Evolutionary conservation across 2,888 invertebrate genomes (phyloP), one percentile per base, ranked within the genome.

Genomic region (Ochlodes sylvanus): DNA sequence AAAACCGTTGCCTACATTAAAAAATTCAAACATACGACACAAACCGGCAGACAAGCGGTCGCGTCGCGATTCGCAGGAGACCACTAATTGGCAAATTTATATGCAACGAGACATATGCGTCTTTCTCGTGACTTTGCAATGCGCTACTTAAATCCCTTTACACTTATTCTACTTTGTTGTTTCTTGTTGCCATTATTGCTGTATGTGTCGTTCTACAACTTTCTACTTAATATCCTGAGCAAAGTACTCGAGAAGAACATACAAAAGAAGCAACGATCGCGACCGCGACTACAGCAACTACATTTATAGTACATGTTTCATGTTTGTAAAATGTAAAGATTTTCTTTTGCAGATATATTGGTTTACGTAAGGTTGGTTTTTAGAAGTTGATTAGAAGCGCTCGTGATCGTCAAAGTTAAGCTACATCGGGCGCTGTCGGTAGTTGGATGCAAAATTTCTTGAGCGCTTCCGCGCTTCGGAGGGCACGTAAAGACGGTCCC

Each of bases 1-100:
- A 71, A 77, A 80, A 78, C 76, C 78, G 77, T 78, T 76, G 74
- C 57, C 62, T 54, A 72, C 74, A 72, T 76, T 75, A 72, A 74
- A 76, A 75, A 76, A 76, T 77, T 77, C 71, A 75, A 76, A 75
- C 73, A 64, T 47, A 57, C 50, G 41, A 65, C 66, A 54, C 50
- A 42, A 60, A 73, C 71, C 64, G 71, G 66, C 74, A 76, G 76
- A 75, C 77, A 73, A 72, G 74, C 75, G 74, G 75, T 73, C 77
- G 72, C 72, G 75, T 66, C 73, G 66, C 71, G 71, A 66, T 71
- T 67, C 60, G 70, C 69, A 65, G 55, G 61, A 64, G 71, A 71
- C 68, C 60, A 68, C 73, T 78, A 76, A 78, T 77, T 76, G 73
- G 71, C 58, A 69, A 70, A 72, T 75, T 75, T 73, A 74, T 72